Conservation (phyloP, 2,888 invertebrate species). For the Myopa tessellatipennis region DNA sequence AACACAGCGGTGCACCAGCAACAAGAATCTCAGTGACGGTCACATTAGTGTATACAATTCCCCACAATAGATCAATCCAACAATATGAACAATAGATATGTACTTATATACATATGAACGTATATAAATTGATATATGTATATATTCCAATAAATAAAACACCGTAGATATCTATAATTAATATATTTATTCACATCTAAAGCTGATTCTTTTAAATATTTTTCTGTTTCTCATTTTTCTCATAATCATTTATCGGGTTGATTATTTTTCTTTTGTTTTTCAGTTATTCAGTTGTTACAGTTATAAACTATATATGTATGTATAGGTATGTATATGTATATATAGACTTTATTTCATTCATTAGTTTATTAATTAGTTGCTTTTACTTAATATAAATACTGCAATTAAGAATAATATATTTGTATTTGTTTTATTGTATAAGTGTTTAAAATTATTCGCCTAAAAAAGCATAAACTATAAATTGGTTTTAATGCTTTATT, state of each 20-base stretch:
- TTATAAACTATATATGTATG: slow-evolving; percentile 31
- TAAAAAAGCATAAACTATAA: slow-evolving; percentile 11
- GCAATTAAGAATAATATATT: slow-evolving; percentile 13
- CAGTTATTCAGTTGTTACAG: neutral
- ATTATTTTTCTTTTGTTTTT: slow-evolving; percentile 20
- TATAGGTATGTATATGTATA: neutral
- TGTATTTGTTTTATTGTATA: slow-evolving; percentile 2
- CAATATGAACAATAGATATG: too few relatives aligned
- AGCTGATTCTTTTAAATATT: slow-evolving; percentile 38
- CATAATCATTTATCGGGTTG: slow-evolving; percentile 12
- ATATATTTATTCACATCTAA: slow-evolving; percentile 41
- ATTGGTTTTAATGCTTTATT: neutral
- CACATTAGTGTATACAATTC: too few relatives aligned
- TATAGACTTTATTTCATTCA: slow-evolving; percentile 11
- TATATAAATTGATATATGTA: neutral
- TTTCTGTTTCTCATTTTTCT: slow-evolving; percentile 26
- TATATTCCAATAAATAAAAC: slow-evolving; percentile 2
- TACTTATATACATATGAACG: neutral
- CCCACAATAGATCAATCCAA: too few relatives aligned
- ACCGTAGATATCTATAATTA: slow-evolving; percentile 21
- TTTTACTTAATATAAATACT: slow-evolving; percentile 28
- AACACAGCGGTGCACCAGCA: too few relatives aligned
- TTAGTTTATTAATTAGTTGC: slow-evolving; percentile 28
- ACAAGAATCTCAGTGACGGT: too few relatives aligned
- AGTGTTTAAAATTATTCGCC: slow-evolving; percentile 19